phyloP scores from a whole-genome alignment of 92 coral and sea anemone genomes.

The Palythoa grandiflora region DNA sequence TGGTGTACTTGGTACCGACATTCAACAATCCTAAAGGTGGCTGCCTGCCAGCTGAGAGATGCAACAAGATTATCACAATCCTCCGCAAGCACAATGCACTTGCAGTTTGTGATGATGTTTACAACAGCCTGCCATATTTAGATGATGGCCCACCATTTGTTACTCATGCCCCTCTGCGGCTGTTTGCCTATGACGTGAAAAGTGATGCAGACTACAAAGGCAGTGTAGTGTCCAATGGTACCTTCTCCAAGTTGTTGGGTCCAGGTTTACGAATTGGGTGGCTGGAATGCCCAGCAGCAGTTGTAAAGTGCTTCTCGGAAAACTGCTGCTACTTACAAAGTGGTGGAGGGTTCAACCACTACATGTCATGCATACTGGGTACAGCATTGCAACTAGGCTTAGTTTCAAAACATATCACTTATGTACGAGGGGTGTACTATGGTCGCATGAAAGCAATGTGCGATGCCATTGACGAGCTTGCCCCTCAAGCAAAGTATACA shows the following conservation, averaged over 20 bases:
- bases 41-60: conserved; percentile 70
- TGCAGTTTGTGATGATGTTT: conserved; percentile 97
- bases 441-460: conserved; percentile 79
- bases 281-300: conserved; percentile 85
- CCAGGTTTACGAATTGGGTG: conserved; percentile 97
- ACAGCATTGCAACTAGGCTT: conserved; percentile 82
- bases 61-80: conserved; percentile 73
- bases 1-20: conserved; percentile 88
- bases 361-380: conserved; percentile 85
- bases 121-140: conserved; percentile 69
- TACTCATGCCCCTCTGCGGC: conserved; percentile 65
- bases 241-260: conserved; percentile 86
- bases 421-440: conserved; percentile 59
- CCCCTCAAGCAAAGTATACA: conserved; percentile 68
- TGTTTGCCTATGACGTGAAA: conserved; percentile 82
- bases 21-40: conserved; percentile 91
- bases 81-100: conserved; percentile 84
- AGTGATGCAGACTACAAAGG: conserved; percentile 91
- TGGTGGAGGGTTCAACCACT: conserved; percentile 93
- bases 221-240: conserved; percentile 89
- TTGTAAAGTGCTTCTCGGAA: conserved; percentile 44
- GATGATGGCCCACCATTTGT: conserved; percentile 57
- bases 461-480: conserved; percentile 78
- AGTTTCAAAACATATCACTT: conserved; percentile 69
- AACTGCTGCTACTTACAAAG: conserved; percentile 61